These are phyloP conservation scores for Hypotaenidia philippensis DNA, from an alignment of 2,797 vertebrate species.

Conservation along the genomic window DNA sequence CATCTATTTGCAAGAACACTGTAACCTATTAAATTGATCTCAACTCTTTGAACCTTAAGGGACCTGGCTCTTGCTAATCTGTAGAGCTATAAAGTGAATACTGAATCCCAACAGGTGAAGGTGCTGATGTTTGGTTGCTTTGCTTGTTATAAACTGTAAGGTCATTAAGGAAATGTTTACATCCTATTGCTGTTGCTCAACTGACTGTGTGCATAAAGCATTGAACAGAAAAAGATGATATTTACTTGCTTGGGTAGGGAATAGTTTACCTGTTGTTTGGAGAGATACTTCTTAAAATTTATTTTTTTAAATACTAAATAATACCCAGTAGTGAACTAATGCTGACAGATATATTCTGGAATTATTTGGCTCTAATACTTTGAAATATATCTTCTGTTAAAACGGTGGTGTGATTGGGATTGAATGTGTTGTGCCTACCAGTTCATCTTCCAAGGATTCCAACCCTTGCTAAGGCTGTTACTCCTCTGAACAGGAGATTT, in stretches of 20 bases:
- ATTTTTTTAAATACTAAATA: neutral
- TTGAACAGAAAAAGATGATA: neutral
- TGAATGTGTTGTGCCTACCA: neutral
- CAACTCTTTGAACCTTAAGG: conserved; percentile 57
- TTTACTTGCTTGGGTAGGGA: neutral
- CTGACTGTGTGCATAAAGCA: neutral
- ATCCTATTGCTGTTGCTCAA: conserved; percentile 62
- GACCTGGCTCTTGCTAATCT: conserved; percentile 62
- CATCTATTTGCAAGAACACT: conserved; percentile 38
- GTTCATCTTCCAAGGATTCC: neutral
- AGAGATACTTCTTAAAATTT: neutral
- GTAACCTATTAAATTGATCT: conserved; percentile 69
- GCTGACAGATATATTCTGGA: neutral
- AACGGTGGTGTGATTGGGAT: neutral
- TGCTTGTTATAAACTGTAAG: conserved; percentile 64
- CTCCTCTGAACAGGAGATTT: neutral
- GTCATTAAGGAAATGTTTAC: conserved; percentile 78
- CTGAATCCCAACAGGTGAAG: conserved; percentile 55
- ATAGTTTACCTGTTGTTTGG: neutral
- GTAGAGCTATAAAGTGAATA: conserved; percentile 62
- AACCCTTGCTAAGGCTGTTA: neutral
- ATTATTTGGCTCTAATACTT: neutral
- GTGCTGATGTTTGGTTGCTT: conserved; percentile 74
- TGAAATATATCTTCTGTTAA: neutral
- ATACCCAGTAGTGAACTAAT: neutral